Evolutionary conservation across 2,113 vertebrate genomes (phyloP), one percentile per base, ranked within the genome.

Genomic region (Prochilodus magdalenae): DNA sequence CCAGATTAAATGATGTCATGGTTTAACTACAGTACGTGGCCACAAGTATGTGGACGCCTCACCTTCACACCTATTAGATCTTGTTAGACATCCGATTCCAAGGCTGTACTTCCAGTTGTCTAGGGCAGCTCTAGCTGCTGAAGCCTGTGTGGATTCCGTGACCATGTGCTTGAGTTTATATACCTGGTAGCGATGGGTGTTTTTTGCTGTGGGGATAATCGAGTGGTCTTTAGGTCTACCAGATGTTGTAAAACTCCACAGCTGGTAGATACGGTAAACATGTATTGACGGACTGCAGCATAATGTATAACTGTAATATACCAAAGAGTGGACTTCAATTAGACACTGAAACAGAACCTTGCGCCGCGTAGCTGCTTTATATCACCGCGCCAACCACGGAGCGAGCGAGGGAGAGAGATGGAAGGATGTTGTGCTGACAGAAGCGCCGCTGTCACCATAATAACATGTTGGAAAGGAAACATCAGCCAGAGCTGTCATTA

Each of bases 401-500:
- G n/a, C 3, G 6, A 77, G 51, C 20, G 11, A 70, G 49, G 55
- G 49, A 59, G 29, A 71, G 55, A 77, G 40, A 72, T 62, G 36
- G 44, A 67, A 51, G 16, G 51, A 73, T 59, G 72, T 74, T 57
- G 57, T 53, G 44, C 60, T 14, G 49, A 51, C 63, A 75, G 69
- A 65, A 51, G 77, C 80, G 77, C 76, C 77, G 75, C 83, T 79
- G 72, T 77, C 65, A 49, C 69, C 66, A 73, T 85, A 89, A 88
- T 89, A 69, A 86, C 36, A 65, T 71, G 87, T 75, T 86, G 73
- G 40, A 73, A 73, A 73, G 66, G 65, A 83, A 59, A 76, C 77
- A 84, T 87, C 79, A 85, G 78, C 78, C 60, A 77, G 76, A 74
- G 63, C 79, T 80, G 83, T 84, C 75, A 79, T 89, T 88, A 87